Evolutionary conservation across 2,113 vertebrate species (phyloP), one percentile per base, ranked within the genome.

Genomic region (Solea senegalensis): DNA sequence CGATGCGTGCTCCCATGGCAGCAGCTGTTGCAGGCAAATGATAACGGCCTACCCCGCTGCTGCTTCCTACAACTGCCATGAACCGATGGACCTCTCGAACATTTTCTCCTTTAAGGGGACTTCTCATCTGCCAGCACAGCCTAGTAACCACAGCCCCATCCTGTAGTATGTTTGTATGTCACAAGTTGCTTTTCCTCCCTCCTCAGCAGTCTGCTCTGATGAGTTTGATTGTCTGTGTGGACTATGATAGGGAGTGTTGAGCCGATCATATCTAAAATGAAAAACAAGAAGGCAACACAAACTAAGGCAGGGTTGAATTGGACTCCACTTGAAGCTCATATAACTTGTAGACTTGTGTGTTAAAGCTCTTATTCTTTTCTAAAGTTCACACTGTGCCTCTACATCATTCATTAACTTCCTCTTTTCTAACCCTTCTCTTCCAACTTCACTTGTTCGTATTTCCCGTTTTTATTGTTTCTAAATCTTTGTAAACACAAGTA

Each of bases 21-120:
- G 98, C 97, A 0, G 97, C 97, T 0, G 95, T 94, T 50, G 90
- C 92, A 45, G 95, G 98, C 82, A 94, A 98, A 91, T 98, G 91
- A 92, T 83, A 5, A 27, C n/a, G 1, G 55, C 56, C 62, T 63
- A n/a, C 26, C n/a, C 16, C 11, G 8, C 58, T 9, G 13, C 58
- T 10, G 15, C 51, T 43, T 43, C 9, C 57, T 67, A 40, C 62
- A 7, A 6, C 48, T 58, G 54, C 80, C 82, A 80, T 85, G 66
- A 86, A 76, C 51, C 34, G 27, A 72, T 74, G 65, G 80, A 72
- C 69, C 63, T 79, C 73, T 86, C 41, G 12, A 55, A 78, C 76
- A 49, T 57, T 52, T 81, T 53, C 63, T 69, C 39, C 39, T 69
- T 40, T 15, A 43, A 58, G 44, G 66, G 73, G 70, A 61, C 44